Evolutionary conservation across 2,888 invertebrate species (phyloP), one percentile per base, ranked within the genome.

Genomic region (Balanococcus diminutus): DNA sequence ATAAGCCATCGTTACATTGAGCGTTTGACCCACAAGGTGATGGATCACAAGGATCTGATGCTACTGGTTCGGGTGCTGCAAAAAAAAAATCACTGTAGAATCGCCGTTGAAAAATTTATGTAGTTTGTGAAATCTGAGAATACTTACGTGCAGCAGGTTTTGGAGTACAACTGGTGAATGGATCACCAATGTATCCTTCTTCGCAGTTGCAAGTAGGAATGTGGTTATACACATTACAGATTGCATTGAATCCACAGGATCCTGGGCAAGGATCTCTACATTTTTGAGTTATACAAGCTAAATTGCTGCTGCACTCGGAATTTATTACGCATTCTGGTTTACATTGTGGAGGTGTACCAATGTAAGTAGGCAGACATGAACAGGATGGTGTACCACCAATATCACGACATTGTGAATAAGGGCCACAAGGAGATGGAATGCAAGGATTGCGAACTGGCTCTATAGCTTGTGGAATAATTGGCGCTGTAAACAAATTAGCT

Each of bases 181-280:
- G 94, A 91, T 95, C 93, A 86, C 95, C 95, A 87, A 93, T 94
- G 88, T 93, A 95, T 87, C 94, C 95, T 89, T 92, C 91, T 88
- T 91, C 91, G 89, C 96, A 96, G 88, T 93, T 93, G 89, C 96
- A 96, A 87, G 94, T 91, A 87, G 96, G 95, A 88, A 93, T 92
- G 90, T 96, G 96, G 89, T 94, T 94, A 88, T 94, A 91, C 83
- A 94, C 95, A 88, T 92, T 92, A 90, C 96, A 96, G 87, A 93
- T 91, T 32, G 96, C 93, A 89, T 93, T 92, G 86, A 93, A 90
- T 82, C 95, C 95, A 89, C 96, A 96, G 82, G 94, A 93, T 75
- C 91, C 91, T 25, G 90, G 90, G 87, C 92, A 92, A 3, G 92
- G 91, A 88, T 92, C 91, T 86, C 89, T 89, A 87, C 92, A 92